phyloP scores from a whole-genome alignment of 2,888 invertebrate genomes.

The Ditylenchus weischeri region DNA sequence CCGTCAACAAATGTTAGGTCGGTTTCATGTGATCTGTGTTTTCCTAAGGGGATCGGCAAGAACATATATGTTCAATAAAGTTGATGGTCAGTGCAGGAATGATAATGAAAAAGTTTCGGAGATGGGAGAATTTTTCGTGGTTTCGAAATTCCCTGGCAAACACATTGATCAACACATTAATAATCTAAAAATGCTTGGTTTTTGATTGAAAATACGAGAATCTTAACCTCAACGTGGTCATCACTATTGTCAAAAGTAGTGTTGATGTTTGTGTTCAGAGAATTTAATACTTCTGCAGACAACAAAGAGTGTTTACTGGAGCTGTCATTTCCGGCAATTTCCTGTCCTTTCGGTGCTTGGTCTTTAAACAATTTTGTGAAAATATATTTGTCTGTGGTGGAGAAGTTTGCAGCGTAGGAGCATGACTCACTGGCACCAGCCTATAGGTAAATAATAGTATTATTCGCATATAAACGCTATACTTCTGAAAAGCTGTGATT shows the following conservation, averaged over 20 bases:
- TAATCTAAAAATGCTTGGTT: neutral
- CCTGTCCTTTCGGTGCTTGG: constrained; percentile 26
- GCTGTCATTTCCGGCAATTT: constrained; percentile 3
- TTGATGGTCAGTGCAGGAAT: constrained; percentile 86
- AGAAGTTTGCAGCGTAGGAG: constrained; percentile 84
- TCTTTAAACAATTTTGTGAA: too few species aligned
- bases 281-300: neutral
- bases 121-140: constrained; percentile 75
- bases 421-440: constrained; percentile 89
- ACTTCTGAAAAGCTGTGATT: too few species aligned
- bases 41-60: constrained; percentile 85
- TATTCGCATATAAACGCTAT: too few species aligned
- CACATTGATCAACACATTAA: constrained; percentile 78
- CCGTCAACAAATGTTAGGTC: constrained; percentile 85
- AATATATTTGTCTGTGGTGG: constrained; percentile 64
- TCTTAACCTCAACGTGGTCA: neutral
- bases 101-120: constrained; percentile 86
- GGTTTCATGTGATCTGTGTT: constrained; percentile 72
- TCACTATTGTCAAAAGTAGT: neutral
- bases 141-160: constrained; percentile 84
- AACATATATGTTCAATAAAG: constrained; percentile 86
- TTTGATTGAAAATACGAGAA: neutral
- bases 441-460: too few species aligned
- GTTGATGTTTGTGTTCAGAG: neutral
- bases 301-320: neutral